Percentiles rank a stretch among this genome's conserved stretches.
phyloP scores from a whole-genome alignment of 2,888 invertebrate genomes.

The Aricia artaxerxes region DNA sequence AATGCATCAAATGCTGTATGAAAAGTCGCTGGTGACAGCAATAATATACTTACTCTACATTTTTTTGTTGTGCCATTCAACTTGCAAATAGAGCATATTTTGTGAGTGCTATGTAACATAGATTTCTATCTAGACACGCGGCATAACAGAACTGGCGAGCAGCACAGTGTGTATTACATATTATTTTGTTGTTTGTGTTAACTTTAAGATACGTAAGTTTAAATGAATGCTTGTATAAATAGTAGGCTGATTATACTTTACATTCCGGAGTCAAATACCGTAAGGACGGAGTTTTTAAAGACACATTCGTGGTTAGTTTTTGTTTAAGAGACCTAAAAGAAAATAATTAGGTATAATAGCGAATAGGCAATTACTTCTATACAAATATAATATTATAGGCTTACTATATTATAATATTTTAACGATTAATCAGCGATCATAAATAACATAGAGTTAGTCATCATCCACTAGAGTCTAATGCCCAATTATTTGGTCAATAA shows the following conservation, averaged over 20 bases:
- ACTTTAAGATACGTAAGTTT: too few species aligned
- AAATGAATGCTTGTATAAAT: background rate
- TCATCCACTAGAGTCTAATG: slow-evolving; percentile 9
- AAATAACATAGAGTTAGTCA: background rate
- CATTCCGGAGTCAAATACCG: background rate
- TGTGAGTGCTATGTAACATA: background rate
- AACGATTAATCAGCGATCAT: background rate
- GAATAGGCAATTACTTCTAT: too few species aligned
- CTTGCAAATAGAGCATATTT: background rate
- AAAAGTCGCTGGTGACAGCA: background rate
- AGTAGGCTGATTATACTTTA: background rate
- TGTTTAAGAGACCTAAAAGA: too few species aligned
- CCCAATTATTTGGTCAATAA: slow-evolving; percentile 5
- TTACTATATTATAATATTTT: background rate
- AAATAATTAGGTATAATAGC: too few species aligned
- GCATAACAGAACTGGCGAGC: too few species aligned
- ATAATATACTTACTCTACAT: background rate
- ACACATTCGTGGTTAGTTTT: too few species aligned
- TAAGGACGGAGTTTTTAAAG: too few species aligned
- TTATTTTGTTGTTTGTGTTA: background rate
- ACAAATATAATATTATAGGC: too few species aligned
- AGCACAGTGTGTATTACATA: background rate
- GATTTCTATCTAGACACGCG: background rate
- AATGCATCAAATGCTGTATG: background rate
- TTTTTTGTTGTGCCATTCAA: background rate